phyloP scores from a whole-genome alignment of 2,888 invertebrate genomes.

The Poecilobothrus nobilitatus region DNA sequence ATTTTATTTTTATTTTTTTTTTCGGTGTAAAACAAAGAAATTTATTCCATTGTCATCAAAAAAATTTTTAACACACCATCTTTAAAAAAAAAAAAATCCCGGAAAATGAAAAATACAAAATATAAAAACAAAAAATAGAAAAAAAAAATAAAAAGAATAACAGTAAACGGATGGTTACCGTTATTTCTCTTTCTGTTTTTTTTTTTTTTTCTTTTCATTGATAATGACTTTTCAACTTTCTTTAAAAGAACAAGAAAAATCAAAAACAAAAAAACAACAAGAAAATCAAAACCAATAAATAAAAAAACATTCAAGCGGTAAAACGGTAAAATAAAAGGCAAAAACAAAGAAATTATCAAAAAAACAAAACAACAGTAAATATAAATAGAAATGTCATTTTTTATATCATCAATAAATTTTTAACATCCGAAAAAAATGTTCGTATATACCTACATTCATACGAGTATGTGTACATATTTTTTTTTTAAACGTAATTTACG shows the following conservation, averaged over 20 bases:
- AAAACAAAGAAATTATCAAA: neutral
- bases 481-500: too few relatives aligned
- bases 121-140: neutral
- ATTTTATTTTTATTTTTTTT: neutral
- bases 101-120: too few relatives aligned
- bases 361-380: neutral
- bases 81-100: neutral
- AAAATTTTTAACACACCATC: constrained; percentile 1
- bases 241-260: too few relatives aligned
- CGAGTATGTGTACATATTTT: too few relatives aligned
- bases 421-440: neutral
- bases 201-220: too few relatives aligned
- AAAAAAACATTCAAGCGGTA: too few relatives aligned
- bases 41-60: constrained; percentile 1
- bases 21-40: neutral
- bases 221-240: too few relatives aligned
- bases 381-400: neutral
- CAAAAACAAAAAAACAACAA: too few relatives aligned
- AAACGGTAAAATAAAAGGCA: too few relatives aligned
- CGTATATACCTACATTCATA: too few relatives aligned
- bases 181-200: neutral
- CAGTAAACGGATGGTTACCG: neutral
- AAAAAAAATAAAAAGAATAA: neutral
- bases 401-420: neutral
- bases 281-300: too few relatives aligned